Evolutionary conservation across 2,797 vertebrate genomes (phyloP).

Genomic region (Centropyge bicolor): DNA sequence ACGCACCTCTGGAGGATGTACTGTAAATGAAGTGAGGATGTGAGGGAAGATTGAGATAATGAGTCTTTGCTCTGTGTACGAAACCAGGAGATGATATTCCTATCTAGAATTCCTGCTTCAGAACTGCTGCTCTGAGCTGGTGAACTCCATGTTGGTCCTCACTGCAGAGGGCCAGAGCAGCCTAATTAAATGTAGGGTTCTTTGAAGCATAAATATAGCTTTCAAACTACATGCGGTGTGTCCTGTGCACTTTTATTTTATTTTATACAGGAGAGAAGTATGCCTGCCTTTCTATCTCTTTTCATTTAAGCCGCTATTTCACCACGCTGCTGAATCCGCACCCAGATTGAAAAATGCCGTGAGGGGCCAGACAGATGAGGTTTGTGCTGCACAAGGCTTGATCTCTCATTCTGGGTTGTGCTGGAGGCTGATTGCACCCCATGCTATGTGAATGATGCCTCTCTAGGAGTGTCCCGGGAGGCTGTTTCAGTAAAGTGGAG

Average conservation of each 20-base stretch:
- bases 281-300: conserved; percentile 56
- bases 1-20: conserved; percentile 36
- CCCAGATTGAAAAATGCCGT: conserved; percentile 75
- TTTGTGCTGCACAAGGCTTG: conserved; percentile 64
- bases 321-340: conserved; percentile 57
- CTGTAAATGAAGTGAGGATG: conserved; percentile 32
- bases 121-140: conserved; percentile 52
- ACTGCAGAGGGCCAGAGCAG: conserved; percentile 59
- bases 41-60: conserved; percentile 59
- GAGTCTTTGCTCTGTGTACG: conserved; percentile 39
- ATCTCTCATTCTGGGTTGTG: conserved; percentile 70
- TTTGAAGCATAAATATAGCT: conserved; percentile 66
- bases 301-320: conserved; percentile 68
- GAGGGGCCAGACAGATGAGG: conserved; percentile 73
- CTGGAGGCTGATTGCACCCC: conserved; percentile 71
- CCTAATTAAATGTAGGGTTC: conserved; percentile 69
- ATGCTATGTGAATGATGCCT: conserved; percentile 71
- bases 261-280: conserved; percentile 47
- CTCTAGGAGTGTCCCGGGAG: conserved; percentile 59
- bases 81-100: conserved; percentile 35
- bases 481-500: conserved; percentile 64
- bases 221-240: conserved; percentile 56
- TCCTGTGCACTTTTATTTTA: conserved; percentile 42
- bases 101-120: conserved; percentile 39
- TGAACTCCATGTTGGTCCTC: conserved; percentile 56